Evolutionary conservation across 92 coral and sea anemone species (phyloP), one percentile per base, ranked within the genome.

Genomic region (Palythoa grandiflora): DNA sequence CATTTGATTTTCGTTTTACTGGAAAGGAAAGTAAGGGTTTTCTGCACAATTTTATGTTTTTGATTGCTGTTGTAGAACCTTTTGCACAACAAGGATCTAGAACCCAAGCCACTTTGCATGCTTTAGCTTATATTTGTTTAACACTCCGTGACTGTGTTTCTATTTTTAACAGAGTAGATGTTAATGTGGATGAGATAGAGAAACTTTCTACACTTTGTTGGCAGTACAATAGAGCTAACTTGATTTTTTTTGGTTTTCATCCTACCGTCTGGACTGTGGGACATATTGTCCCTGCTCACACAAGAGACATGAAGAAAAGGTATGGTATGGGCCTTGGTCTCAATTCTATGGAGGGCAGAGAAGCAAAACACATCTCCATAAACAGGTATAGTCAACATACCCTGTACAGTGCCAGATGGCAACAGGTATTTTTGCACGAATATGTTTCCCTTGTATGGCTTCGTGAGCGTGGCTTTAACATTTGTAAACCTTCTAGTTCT

Each of bases 121-220:
- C 59, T 39, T 63, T 91, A 53, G 93, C 91, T 19, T 91, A 63
- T 77, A 54, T 55, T 88, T 91, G 93, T 52, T 68, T 88, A 47
- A 68, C 60, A 5, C 52, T 91, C 50, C 84, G 86, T 73, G 84
- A 91, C 54, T 48, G 79, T 83, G 80, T 84, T 57, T 75, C 86
- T 68, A 68, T 68, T 68, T 68, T 68, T 68, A 68, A 68, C 73
- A 68, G 73, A 52, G 75, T 84, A 68, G 87, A 84, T 59, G 65
- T 84, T 75, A 68, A 50, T 37, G 87, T 68, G 17, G 60, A 70
- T 68, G 87, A 84, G 52, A 35, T 84, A 38, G 63, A 36, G 11
- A 75, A 84, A 71, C 79, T 84, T 84, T 73, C 72, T 52, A 36
- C 48, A 37, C 80, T 68, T 70, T 84, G 87, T 38, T 68, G 77